Evolutionary conservation across 2,113 vertebrate genomes (phyloP).

Genomic region (Panurus biarmicus): DNA sequence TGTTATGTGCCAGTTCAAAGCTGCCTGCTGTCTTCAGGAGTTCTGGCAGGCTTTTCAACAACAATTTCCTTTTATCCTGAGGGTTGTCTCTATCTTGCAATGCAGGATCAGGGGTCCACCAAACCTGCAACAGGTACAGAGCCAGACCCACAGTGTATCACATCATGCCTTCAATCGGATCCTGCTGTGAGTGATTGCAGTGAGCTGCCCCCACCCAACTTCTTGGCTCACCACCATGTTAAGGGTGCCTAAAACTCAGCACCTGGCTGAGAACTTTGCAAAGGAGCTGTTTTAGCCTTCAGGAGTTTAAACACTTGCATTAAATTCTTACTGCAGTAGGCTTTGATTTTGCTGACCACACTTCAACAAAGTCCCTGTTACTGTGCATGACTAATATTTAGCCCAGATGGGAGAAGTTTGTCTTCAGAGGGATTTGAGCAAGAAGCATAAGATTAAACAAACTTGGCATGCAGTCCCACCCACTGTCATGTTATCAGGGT

Average conservation of each 20-base stretch:
- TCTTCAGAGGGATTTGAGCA: background rate
- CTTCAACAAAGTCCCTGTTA: background rate
- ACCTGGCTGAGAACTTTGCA: background rate
- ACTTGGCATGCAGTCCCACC: background rate
- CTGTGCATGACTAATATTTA: background rate
- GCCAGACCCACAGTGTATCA: background rate
- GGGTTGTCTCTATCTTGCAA: background rate
- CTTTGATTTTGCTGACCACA: background rate
- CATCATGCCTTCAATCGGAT: rapidly evolving
- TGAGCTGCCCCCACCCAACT: background rate
- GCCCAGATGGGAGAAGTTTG: background rate
- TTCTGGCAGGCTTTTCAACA: background rate
- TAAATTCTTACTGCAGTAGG: background rate
- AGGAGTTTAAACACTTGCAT: background rate
- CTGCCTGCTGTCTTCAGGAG: background rate
- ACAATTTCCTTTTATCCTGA: background rate
- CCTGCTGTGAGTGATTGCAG: background rate
- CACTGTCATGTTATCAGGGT: background rate
- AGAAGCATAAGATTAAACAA: background rate
- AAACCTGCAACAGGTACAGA: background rate
- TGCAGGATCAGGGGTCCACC: background rate
- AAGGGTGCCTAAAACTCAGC: background rate
- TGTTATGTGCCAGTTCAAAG: background rate
- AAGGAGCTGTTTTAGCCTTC: background rate
- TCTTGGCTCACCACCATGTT: background rate